phyloP scores from a whole-genome alignment of 2,113 vertebrate species.

The Equus przewalskii region DNA sequence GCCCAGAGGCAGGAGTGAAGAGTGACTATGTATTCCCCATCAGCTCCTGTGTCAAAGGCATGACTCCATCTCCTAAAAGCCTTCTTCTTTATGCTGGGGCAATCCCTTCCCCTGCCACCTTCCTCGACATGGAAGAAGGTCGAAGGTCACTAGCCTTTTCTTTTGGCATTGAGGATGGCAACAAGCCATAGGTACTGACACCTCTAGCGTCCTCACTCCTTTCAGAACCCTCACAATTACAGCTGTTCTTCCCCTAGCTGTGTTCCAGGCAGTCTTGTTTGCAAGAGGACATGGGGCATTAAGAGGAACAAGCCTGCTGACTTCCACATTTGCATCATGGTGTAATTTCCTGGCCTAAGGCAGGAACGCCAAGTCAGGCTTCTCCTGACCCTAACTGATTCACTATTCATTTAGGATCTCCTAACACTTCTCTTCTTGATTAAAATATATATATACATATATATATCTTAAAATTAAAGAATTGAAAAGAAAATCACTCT shows the following conservation, averaged over 20 bases:
- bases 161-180: background rate
- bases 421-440: background rate
- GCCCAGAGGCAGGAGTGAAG: background rate
- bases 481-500: background rate
- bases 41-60: background rate
- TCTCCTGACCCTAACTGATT: background rate
- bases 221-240: background rate
- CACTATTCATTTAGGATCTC: background rate
- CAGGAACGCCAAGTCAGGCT: background rate
- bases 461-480: conserved; percentile 31
- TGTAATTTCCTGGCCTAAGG: background rate
- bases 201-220: background rate
- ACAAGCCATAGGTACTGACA: background rate
- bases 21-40: background rate
- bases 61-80: background rate
- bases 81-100: background rate
- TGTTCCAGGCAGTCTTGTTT: background rate
- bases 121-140: background rate
- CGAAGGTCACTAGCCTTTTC: background rate
- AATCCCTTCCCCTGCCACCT: background rate
- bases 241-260: background rate
- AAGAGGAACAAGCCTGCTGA: background rate
- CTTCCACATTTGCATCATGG: background rate
- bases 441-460: too few species aligned
- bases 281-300: background rate